Evolutionary conservation across 2,797 vertebrate species (phyloP), one percentile per base, ranked within the genome.

Genomic region (Gallinago solitaria): DNA sequence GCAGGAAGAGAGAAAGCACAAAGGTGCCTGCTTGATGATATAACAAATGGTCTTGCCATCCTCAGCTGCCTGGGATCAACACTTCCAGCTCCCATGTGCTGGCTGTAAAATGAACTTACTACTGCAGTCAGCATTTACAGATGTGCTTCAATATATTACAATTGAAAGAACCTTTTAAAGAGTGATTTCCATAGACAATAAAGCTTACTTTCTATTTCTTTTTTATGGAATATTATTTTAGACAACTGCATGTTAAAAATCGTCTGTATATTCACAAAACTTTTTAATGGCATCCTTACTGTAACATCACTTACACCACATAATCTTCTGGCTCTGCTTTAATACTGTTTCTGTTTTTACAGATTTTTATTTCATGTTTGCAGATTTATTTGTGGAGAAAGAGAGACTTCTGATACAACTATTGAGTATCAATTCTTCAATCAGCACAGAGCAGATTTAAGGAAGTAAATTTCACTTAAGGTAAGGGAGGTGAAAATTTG

Each of bases 101-200:
- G 61, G n/a, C 33, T 89, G 33, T 87, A 93, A 94, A 96, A 85
- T 75, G 64, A 87, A 85, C 57, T 87, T 80, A 80, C 41, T 75
- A 48, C 35, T 89, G 65, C 41, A 93, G 92, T 87, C 89, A 83
- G 68, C 73, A 71, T 87, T 83, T 89, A 53, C n/a, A 91, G 85
- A 78, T 18, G 6, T 53, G 41, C 65, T 73, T 83, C 32, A 0
- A 73, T 90, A 77, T 37, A 88, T 51, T 82, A 30, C 61, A 75
- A 83, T 59, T 74, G 68, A 88, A 86, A 71, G 57, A 76, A 82
- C 51, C 61, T 91, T 84, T 90, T 89, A 83, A 89, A 88, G 59
- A 91, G 54, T 56, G 28, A 91, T 84, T 91, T 93, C 48, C 76
- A 82, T 51, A 81, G 45, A 53, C 73, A 88, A 79, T 73, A 90